Percentiles rank a stretch among this genome's conserved stretches.
Conservation (phyloP, 2,797 vertebrate genomes). For the Steatocranus sp. region DNA sequence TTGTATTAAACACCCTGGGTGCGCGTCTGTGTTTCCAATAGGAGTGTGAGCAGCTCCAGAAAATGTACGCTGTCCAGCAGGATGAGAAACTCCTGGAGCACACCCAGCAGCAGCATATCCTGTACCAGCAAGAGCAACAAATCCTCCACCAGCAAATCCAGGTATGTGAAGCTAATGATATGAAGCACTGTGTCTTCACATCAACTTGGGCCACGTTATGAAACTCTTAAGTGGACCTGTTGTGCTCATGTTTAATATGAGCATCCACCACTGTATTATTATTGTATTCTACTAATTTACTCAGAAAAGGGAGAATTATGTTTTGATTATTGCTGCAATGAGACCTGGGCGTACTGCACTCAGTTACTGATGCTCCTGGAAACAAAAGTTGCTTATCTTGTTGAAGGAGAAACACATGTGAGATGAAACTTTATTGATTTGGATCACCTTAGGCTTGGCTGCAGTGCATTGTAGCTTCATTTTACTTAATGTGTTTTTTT, state of each 20-base stretch:
- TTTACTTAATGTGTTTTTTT: neutral
- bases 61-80: conserved; percentile 90
- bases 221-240: neutral
- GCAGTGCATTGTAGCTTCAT: neutral
- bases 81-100: conserved; percentile 91
- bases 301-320: neutral
- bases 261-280: neutral
- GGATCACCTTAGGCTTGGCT: neutral
- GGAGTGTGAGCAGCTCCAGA: conserved; percentile 98
- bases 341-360: neutral
- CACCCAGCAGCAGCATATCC: conserved; percentile 94
- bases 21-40: conserved; percentile 45
- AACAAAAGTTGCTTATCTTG: neutral
- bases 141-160: conserved; percentile 76
- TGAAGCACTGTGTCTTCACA: neutral
- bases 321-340: neutral
- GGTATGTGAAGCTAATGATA: conserved; percentile 17
- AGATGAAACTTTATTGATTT: neutral
- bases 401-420: neutral
- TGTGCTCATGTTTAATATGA: neutral
- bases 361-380: neutral
- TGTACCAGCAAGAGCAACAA: conserved; percentile 97
- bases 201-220: neutral
- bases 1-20: neutral
- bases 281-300: neutral